Evolutionary conservation across 1,140 invertebrate species (phyloP), one percentile per base, ranked within the genome.

Genomic region (Rhynchophorus ferrugineus): DNA sequence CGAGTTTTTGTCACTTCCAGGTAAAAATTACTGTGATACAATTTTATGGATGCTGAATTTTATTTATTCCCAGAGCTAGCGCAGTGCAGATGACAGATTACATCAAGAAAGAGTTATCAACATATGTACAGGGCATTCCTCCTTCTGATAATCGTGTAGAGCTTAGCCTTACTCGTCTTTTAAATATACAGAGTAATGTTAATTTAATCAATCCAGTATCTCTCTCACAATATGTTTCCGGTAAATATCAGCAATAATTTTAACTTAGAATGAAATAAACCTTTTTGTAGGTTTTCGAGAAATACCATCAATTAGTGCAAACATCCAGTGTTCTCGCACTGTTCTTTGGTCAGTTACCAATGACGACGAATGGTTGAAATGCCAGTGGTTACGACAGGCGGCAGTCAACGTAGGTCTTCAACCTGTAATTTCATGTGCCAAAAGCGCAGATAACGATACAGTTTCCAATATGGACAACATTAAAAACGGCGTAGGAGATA

Each of bases 401-500:
- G 72, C 77, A 0, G 59, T 72, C 33, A 69, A 68, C n/a, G 66
- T 78, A 8, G 79, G 80, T 3, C 71, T 84, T 7, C 71, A 77
- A 54, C 82, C 82, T 0, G 60, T 65, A 1, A 70, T 85, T 20
- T 59, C 48, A 13, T 61, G 59, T 19, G 35, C 49, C 21, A 35
- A 49, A 50, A 60, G 44, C 50, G 9, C 44, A 19, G 46, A 43
- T 17, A 48, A 59, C 29, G 43, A 57, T 16, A 60, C 67, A 3
- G 73, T 79, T 39, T 73, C 79, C 11, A 89, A 86, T 64, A 74
- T 89, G 44, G 60, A 67, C 0, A 71, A 74, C 45, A 78, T 89
- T 18, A 67, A 72, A 19, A 68, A 76, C 2, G 69, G 74, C 9
- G 53, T 72, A 3, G 78, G 81, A n/a, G 84, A 89, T 63, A 70